Evolutionary conservation across 2,113 vertebrate species (phyloP).

Genomic region (Anseranas semipalmata): DNA sequence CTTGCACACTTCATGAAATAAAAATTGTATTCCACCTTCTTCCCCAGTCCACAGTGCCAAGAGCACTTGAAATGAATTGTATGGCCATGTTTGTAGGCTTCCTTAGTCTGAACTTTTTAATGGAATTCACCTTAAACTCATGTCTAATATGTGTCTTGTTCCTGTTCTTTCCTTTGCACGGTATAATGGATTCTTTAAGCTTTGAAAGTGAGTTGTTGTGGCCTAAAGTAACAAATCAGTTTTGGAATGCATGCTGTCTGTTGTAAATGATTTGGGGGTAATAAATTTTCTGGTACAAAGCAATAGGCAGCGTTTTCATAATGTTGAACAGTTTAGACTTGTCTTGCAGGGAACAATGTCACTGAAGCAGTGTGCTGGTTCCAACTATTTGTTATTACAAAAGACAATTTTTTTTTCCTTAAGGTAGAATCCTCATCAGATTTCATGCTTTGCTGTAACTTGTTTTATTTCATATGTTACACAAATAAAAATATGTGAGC

Average conservation of each 20-base stretch:
- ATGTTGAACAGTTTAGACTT: slow-evolving; percentile 88
- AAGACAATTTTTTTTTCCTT: slow-evolving; percentile 76
- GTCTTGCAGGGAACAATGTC: slow-evolving; percentile 84
- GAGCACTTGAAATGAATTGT: not conserved
- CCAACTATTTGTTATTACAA: slow-evolving; percentile 85
- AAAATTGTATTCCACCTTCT: not conserved
- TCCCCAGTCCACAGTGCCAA: not conserved
- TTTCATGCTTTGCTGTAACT: slow-evolving; percentile 83
- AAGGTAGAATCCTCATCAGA: slow-evolving; percentile 80
- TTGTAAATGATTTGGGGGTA: slow-evolving; percentile 84
- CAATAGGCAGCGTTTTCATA: slow-evolving; percentile 80
- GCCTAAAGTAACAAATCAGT: slow-evolving; percentile 83
- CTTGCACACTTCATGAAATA: not conserved
- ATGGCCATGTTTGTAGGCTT: not conserved
- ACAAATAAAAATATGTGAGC: slow-evolving; percentile 73
- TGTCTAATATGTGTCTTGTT: not conserved
- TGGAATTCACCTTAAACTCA: slow-evolving; percentile 10
- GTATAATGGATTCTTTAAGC: slow-evolving; percentile 65
- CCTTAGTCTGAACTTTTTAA: not conserved
- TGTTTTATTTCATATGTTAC: slow-evolving; percentile 78
- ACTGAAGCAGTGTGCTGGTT: slow-evolving; percentile 72
- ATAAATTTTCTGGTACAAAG: slow-evolving; percentile 87
- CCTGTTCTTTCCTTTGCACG: slow-evolving; percentile 23
- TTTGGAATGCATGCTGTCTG: slow-evolving; percentile 86
- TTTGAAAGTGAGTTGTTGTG: slow-evolving; percentile 72